Base-by-base conservation (phyloP, 2,113 vertebrate species). In the Menidia beryllina region DNA sequence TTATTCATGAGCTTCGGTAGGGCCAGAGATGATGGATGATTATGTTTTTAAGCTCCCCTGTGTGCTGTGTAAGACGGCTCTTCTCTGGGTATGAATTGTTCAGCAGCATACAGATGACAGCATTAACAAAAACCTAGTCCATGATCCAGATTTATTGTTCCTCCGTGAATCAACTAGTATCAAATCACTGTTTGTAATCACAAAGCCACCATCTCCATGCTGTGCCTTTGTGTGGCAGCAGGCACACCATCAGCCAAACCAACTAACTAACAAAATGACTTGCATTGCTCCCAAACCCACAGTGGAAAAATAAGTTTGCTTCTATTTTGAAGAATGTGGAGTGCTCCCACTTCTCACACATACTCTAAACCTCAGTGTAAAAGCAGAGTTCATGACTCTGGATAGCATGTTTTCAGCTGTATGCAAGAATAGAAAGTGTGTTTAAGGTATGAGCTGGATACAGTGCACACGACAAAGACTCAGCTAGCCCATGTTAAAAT, bases 21-120 rank as follows among this genome's bases (percentile, higher is more conserved):
- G 49, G 66, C 72, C 23, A n/a, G 43, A 59, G 75, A 81, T 85
- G 86, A 87, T 83, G 77, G 86, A 87, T 85, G 79, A 72, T 76
- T 52, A 84, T 87, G 84, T 82, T 72, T 80, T 63, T 66, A 69
- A 61, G 58, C 65, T 77, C 78, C 80, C 68, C 65, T 27, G 78
- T 36, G 75, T 59, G 75, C 75, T 21, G 50, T 58, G 68, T 72
- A 66, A 67, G 79, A 69, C 68, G 67, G 73, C 70, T 73, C 39
- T 55, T 75, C 59, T 51, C 64, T 53, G 20, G 48, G 49, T 55
- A 41, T 52, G 59, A 27, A 68, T 77, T 69, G 58, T 49, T 53
- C 64, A 69, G 50, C 74, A 48, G 74, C 72, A 84, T 82, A 79
- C 74, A 80, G 65, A 84, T 56, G 69, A 80, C 70, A 26, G 23